Percentiles rank a stretch among this genome's conserved stretches.
These are phyloP conservation scores for Lithophane leautieri DNA, from an alignment of 2,888 invertebrate species.

Conservation along the genomic window DNA sequence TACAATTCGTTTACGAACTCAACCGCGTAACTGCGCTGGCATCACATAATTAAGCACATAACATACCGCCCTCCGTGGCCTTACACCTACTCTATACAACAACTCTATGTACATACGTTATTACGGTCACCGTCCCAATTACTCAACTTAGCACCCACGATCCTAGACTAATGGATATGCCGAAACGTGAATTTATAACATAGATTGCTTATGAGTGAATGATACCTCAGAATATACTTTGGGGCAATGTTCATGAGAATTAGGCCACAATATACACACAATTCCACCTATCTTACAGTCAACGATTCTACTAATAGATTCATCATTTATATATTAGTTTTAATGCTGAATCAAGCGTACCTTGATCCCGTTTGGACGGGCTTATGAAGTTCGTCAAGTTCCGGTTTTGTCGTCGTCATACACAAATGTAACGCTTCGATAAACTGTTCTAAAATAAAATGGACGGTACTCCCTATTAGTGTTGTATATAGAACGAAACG, in stretches of 20 bases:
- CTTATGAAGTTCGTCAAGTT: slow-evolving; percentile 65
- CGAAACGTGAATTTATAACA: slow-evolving; percentile 71
- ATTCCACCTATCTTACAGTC: slow-evolving; percentile 39
- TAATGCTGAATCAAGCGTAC: slow-evolving; percentile 58
- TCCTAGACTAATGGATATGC: slow-evolving; percentile 82
- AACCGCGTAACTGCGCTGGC: slow-evolving; percentile 64
- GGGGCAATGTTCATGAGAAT: slow-evolving; percentile 71
- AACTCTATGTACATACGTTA: slow-evolving; percentile 76
- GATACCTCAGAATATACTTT: slow-evolving; percentile 64
- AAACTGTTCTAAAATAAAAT: slow-evolving; percentile 65
- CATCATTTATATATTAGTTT: slow-evolving; percentile 48
- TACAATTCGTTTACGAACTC: slow-evolving; percentile 79
- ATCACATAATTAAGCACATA: slow-evolving; percentile 57
- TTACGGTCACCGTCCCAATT: slow-evolving; percentile 71
- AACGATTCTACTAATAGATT: slow-evolving; percentile 43
- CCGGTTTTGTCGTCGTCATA: slow-evolving; percentile 48
- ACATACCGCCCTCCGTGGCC: slow-evolving; percentile 58
- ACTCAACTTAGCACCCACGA: slow-evolving; percentile 84
- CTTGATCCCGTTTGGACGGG: slow-evolving; percentile 72
- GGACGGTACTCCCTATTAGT: slow-evolving; percentile 65
- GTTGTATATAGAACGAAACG: slow-evolving; percentile 57
- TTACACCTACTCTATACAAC: slow-evolving; percentile 79
- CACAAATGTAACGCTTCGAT: slow-evolving; percentile 54
- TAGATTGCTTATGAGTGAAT: slow-evolving; percentile 69
- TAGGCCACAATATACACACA: slow-evolving; percentile 69